Conservation (phyloP, 2,113 vertebrate genomes). For the Actenoides lindsayi region DNA sequence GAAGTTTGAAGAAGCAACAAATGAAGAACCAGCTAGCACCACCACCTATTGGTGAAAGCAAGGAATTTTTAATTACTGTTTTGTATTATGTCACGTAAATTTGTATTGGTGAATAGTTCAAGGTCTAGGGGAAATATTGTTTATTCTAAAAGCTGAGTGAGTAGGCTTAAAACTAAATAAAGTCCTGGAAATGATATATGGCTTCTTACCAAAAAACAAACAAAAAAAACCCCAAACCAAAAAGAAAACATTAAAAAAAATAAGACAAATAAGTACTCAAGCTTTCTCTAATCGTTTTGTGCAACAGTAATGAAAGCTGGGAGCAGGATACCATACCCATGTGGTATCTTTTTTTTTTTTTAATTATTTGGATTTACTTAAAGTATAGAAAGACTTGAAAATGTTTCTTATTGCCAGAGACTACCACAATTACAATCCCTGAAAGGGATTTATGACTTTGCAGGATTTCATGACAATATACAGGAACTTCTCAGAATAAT, state of each 20-base stretch:
- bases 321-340: background rate
- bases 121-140: background rate
- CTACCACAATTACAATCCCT: background rate
- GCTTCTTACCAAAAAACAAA: background rate
- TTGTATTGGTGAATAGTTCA: background rate
- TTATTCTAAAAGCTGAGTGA: background rate
- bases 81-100: background rate
- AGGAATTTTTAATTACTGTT: background rate
- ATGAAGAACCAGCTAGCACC: conserved; percentile 51
- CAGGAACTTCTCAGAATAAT: background rate
- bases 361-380: background rate
- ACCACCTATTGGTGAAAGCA: conserved; percentile 53
- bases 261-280: background rate
- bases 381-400: background rate
- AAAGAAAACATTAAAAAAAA: background rate
- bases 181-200: background rate
- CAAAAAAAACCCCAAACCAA: no score
- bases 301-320: background rate
- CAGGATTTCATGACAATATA: background rate
- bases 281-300: background rate
- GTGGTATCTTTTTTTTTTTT: background rate
- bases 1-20: background rate
- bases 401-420: background rate
- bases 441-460: background rate
- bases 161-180: background rate